Conservation (phyloP, 2,113 vertebrate genomes). For the Lepisosteus oculatus region DNA sequence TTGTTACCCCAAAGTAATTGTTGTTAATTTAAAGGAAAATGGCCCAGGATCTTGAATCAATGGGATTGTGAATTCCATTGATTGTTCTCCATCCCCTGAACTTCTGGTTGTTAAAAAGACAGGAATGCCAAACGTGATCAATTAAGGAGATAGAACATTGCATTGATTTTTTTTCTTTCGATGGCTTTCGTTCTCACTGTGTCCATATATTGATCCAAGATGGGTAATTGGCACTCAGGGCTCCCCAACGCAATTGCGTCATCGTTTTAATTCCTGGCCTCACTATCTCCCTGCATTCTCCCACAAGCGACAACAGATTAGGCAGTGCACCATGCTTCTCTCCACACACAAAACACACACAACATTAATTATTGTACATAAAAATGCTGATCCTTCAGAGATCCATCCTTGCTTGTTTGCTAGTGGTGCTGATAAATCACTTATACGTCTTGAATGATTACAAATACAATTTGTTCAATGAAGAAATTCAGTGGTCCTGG, state of each 20-base stretch:
- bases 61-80: conserved; percentile 65
- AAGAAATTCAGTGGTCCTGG: too few species aligned
- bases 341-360: too few species aligned
- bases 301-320: too few species aligned
- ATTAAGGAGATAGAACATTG: conserved; percentile 70
- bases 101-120: conserved; percentile 62
- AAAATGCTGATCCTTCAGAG: too few species aligned
- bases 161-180: conserved; percentile 59
- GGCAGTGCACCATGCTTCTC: too few species aligned
- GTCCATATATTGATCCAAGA: conserved; percentile 63
- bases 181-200: conserved; percentile 53
- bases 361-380: too few species aligned
- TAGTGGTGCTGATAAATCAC: too few species aligned
- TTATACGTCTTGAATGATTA: too few species aligned
- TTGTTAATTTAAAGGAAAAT: conserved; percentile 30
- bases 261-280: too few species aligned
- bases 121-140: conserved; percentile 65
- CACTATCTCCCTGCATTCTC: too few species aligned
- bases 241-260: neutral
- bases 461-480: too few species aligned
- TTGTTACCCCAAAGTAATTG: neutral
- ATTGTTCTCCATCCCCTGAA: conserved; percentile 65
- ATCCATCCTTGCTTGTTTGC: too few species aligned
- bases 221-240: conserved; percentile 22
- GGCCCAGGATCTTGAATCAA: conserved; percentile 51